A percentile compares a stretch with the other conserved stretches of the same genome.
These are phyloP conservation scores for Microcaecilia unicolor DNA, from an alignment of 2,797 vertebrate genomes.

Conservation along the genomic window DNA sequence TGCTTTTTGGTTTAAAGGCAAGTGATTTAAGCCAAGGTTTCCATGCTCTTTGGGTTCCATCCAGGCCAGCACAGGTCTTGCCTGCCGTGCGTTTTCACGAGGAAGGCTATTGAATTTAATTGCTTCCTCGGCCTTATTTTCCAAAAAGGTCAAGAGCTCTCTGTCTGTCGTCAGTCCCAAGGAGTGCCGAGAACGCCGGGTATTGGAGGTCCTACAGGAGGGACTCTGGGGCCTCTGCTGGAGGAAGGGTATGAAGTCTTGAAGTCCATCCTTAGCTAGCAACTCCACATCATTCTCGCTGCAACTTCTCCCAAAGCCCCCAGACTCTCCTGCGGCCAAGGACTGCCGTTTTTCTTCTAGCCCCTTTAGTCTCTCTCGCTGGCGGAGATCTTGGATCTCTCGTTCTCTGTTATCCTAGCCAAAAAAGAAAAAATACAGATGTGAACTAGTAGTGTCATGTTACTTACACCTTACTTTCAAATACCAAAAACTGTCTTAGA, in stretches of 20 bases:
- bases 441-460: not conserved
- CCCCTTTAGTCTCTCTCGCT: slow-evolving; percentile 69
- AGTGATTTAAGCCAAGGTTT: slow-evolving; percentile 19
- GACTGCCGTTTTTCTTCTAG: slow-evolving; percentile 76
- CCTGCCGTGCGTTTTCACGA: slow-evolving; percentile 51
- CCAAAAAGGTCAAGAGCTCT: slow-evolving; percentile 77
- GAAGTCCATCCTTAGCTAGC: slow-evolving; percentile 73
- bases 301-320: slow-evolving; percentile 81
- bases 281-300: slow-evolving; percentile 89
- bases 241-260: slow-evolving; percentile 67
- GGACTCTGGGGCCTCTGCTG: slow-evolving; percentile 75
- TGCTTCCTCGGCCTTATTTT: slow-evolving; percentile 49
- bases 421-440: not conserved
- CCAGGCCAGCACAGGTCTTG: slow-evolving; percentile 58
- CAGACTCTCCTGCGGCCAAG: slow-evolving; percentile 62
- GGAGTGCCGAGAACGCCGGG: slow-evolving; percentile 78
- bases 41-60: slow-evolving; percentile 44
- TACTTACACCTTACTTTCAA: no score
- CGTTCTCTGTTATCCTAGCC: slow-evolving; percentile 81
- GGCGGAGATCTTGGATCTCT: slow-evolving; percentile 73
- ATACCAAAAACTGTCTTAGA: no score
- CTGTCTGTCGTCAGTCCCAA: slow-evolving; percentile 64
- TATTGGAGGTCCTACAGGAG: slow-evolving; percentile 68
- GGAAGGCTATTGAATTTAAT: slow-evolving; percentile 84
- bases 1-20: slow-evolving; percentile 33